Base-by-base conservation (phyloP, 35 echinoderm and acorn worm genomes). In the Strongylocentrotus purpuratus region DNA sequence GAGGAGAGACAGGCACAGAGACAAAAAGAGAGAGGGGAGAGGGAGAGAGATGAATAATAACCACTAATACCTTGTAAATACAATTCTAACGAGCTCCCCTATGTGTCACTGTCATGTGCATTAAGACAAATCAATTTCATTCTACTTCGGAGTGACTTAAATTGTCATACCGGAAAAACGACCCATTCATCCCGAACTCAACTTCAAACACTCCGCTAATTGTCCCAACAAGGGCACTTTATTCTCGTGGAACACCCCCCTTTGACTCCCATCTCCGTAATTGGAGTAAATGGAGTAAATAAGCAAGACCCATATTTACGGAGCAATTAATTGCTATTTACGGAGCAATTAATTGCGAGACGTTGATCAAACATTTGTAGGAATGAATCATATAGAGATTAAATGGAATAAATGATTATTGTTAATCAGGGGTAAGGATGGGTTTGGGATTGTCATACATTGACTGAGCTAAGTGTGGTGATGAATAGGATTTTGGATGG, bases 281-380 rank as follows among this genome's bases (percentile, higher is more conserved):
- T 89, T 89, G 87, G 87, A 89, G 87, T 45, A 46, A 89, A 89
- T 89, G 87, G 87, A 89, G 87, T 45, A 46, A 89, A 89, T 89
- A 89, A 89, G 87, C 87, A 89, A 45, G 12, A 46, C 65, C 15
- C 87, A 89, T 89, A 46, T 89, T 89, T 89, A 89, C 87, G 20
- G 87, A 89, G 33, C 87, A 46, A 89, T 89, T 89, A 89, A 89
- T 46, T 46, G 87, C 33, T 89, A 46, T 89, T 89, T 89, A 89
- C 87, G 20, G 87, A 89, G 33, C 87, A 46, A 89, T 89, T 89
- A 89, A 89, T 46, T 46, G 87, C 33, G 33, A 89, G 87, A 89
- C 87, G 33, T 45, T 89, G 87, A 33, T 35, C 87, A 89, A 89
- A 89, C 87, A 89, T 89, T 89, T 89, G 33, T 8, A 89, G 12